phyloP scores from a whole-genome alignment of 1,140 invertebrate species.

The Cyrtorhinus lividipennis region DNA sequence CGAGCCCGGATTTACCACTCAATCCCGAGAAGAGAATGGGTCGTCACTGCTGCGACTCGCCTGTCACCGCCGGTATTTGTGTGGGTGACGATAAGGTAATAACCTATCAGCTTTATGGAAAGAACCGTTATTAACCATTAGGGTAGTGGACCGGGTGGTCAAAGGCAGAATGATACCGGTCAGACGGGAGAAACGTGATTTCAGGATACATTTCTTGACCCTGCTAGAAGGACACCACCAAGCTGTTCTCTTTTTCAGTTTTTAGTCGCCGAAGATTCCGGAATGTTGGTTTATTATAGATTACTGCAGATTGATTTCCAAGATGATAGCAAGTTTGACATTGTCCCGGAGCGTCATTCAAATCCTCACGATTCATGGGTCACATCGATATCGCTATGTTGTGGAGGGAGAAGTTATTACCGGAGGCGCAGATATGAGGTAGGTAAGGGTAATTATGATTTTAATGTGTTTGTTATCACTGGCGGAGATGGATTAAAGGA shows the following conservation, averaged over 20 bases:
- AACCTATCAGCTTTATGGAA: too few species aligned
- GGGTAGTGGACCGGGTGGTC: too few species aligned
- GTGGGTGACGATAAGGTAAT: neutral
- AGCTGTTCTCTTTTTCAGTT: neutral
- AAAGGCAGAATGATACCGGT: too few species aligned
- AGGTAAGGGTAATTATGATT: too few species aligned
- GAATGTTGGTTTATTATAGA: neutral
- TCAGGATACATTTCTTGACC: too few species aligned
- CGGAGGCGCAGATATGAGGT: neutral
- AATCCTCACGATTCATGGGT: neutral
- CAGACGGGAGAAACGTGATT: too few species aligned
- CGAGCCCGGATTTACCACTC: neutral
- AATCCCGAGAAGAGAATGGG: neutral
- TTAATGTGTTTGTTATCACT: too few species aligned
- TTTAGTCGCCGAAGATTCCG: neutral
- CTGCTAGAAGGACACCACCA: too few species aligned
- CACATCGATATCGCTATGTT: neutral
- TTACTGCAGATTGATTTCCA: too few species aligned
- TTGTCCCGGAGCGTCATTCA: neutral
- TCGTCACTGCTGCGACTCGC: neutral
- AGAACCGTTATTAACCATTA: too few species aligned
- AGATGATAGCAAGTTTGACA: neutral
- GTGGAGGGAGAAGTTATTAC: neutral
- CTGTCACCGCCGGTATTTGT: neutral
- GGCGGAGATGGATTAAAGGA: too few species aligned